phyloP scores from a whole-genome alignment of 2,113 vertebrate species.

The Rhinoptilus africanus region DNA sequence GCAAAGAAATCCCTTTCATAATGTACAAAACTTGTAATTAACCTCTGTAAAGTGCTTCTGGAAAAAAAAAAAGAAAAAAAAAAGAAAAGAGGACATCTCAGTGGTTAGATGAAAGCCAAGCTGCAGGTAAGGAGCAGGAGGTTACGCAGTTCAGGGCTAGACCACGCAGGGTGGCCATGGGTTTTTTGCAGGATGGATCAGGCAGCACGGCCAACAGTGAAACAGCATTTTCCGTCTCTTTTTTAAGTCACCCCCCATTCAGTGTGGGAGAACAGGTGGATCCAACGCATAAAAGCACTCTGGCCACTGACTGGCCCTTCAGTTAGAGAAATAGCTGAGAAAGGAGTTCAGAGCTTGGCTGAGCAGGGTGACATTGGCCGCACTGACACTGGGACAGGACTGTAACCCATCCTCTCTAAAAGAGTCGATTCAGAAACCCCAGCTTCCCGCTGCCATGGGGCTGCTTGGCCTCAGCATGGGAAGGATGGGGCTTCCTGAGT shows the following conservation, averaged over 20 bases:
- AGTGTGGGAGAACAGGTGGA: neutral
- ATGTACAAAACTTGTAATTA: neutral
- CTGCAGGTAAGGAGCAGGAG: neutral
- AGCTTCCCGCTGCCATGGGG: neutral
- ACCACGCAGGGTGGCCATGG: neutral
- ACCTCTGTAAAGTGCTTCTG: neutral
- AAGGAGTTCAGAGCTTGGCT: neutral
- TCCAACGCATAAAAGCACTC: neutral
- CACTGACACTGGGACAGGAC: neutral
- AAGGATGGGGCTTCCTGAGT: neutral
- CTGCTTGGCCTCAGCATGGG: rapidly evolving
- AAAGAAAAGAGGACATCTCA: neutral
- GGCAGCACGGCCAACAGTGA: neutral
- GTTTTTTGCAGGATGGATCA: neutral
- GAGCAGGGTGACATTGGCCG: neutral
- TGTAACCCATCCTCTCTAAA: neutral
- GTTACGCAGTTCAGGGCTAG: neutral
- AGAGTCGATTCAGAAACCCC: neutral
- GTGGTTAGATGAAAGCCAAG: neutral
- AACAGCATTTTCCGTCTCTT: neutral
- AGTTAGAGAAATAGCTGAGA: neutral
- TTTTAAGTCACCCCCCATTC: neutral
- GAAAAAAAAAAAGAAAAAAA: neutral
- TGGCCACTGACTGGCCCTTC: neutral
- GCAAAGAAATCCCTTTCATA: neutral